Base-by-base conservation (phyloP, 2,888 invertebrate species). In the Venustoraphidia nigricollis region DNA sequence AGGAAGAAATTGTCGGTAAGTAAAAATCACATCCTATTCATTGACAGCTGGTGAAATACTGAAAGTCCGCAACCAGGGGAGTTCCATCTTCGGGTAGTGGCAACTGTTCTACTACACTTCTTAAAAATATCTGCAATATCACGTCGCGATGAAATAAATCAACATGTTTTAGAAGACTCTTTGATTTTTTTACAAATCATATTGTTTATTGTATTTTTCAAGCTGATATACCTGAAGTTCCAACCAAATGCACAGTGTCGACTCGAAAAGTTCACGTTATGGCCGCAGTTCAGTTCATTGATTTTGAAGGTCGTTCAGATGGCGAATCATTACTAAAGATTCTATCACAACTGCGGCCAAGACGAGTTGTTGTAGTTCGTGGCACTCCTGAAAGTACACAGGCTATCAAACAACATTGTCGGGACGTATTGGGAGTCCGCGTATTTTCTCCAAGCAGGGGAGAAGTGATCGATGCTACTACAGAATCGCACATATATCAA, bases 401-500 rank as follows among this genome's bases (percentile, higher is more conserved):
- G 44, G 67, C 79, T 3, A 70, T 92, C 50, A 78, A 80, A 10
- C 76, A 72, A 47, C 79, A 81, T 59, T 83, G 86, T 51, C 63
- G 61, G 27, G 74, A 77, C 51, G 77, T 77, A 59, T 73, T 81
- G 10, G 81, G 81, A 8, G 77, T 79, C 0, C 74, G 81, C 54
- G 81, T 97, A 2, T 96, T 91, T 64, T 79, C 85, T 2, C 97
- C 97, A 0, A 69, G 68, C 9, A 75, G 76, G 48, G 87, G 88
- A 0, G 95, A 96, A 58, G 73, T 79, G 1, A 79, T 98, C 4
- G 97, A 98, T 65, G 96, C 92, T 0, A 97, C 98, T 0, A 94
- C 94, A 0, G 97, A 98, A 67, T 92, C 93, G 0, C 92, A 96
- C 60, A 98, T 98, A 57, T 97, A 94, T 66, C 97, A 97, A 75